Percentiles rank a stretch among this genome's conserved stretches.
phyloP scores from a whole-genome alignment of 1,140 invertebrate species.

The Homarus americanus region DNA sequence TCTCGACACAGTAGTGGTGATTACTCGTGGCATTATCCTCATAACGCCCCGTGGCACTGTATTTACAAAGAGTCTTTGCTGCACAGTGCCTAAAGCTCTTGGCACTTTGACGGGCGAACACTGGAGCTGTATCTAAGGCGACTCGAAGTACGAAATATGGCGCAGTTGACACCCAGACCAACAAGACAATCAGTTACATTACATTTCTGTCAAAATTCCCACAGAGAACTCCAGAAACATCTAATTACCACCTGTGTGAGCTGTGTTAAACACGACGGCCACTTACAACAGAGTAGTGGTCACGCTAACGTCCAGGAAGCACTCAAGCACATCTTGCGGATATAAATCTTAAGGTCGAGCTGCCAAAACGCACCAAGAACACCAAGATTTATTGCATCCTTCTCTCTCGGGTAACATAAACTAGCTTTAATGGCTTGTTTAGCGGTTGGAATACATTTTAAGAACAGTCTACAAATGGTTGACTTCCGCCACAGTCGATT shows the following conservation, averaged over 20 bases:
- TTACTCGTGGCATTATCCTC: too few species aligned
- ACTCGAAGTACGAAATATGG: too few species aligned
- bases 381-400: not conserved
- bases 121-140: too few species aligned
- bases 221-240: not conserved
- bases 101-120: too few species aligned
- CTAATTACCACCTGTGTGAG: not conserved
- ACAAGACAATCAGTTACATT: too few species aligned
- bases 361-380: not conserved
- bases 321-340: not conserved
- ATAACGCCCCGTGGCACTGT: too few species aligned
- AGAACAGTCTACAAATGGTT: not conserved
- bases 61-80: too few species aligned
- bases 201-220: too few species aligned
- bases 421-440: constrained; percentile 20
- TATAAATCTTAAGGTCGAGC: not conserved
- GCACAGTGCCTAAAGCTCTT: too few species aligned
- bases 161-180: too few species aligned
- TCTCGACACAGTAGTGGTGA: too few species aligned
- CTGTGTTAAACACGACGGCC: not conserved
- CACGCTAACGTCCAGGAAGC: not conserved
- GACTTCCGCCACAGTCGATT: not conserved
- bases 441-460: not conserved
- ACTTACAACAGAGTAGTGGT: not conserved
- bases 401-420: constrained; percentile 4